Percentiles rank a stretch among this genome's conserved stretches.
Conservation (phyloP, 2,113 vertebrate species). For the Lipotes vexillifer region DNA sequence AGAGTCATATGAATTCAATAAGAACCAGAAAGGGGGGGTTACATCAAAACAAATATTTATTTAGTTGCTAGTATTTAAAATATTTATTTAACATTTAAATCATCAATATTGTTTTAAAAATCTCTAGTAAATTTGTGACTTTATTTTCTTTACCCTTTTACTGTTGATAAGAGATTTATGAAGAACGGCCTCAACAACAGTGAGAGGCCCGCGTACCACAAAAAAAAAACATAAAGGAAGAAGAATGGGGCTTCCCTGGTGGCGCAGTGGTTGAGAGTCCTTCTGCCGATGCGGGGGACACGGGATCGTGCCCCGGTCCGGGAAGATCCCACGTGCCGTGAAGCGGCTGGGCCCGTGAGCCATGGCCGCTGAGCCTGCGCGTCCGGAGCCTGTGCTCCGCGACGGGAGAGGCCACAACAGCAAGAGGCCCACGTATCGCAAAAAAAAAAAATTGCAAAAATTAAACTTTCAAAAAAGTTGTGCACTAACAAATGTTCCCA, state of each 20-base stretch:
- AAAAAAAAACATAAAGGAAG: too few species aligned
- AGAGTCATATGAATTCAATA: not conserved
- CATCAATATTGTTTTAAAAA: not conserved
- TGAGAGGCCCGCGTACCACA: too few species aligned
- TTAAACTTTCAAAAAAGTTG: not conserved
- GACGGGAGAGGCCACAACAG: too few species aligned
- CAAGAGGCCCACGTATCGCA: too few species aligned
- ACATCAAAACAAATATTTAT: not conserved
- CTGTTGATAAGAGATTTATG: not conserved
- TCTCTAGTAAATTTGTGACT: not conserved
- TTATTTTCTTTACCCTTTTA: not conserved
- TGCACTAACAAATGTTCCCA: not conserved
- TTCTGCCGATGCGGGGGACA: too few species aligned
- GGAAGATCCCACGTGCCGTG: too few species aligned
- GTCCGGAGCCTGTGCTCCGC: too few species aligned
- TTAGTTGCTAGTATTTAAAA: not conserved
- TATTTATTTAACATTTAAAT: slow-evolving; percentile 6
- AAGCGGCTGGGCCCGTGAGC: too few species aligned
- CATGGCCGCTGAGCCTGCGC: too few species aligned
- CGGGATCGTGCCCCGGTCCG: too few species aligned
- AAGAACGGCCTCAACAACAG: not conserved
- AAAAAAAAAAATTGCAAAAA: not conserved
- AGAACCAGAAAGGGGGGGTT: not conserved
- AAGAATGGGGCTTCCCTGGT: too few species aligned
- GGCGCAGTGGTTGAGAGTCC: too few species aligned